Conservation (phyloP, 30 jellyfish, hydroid and myxozoan species). For the Aurelia sp. region DNA sequence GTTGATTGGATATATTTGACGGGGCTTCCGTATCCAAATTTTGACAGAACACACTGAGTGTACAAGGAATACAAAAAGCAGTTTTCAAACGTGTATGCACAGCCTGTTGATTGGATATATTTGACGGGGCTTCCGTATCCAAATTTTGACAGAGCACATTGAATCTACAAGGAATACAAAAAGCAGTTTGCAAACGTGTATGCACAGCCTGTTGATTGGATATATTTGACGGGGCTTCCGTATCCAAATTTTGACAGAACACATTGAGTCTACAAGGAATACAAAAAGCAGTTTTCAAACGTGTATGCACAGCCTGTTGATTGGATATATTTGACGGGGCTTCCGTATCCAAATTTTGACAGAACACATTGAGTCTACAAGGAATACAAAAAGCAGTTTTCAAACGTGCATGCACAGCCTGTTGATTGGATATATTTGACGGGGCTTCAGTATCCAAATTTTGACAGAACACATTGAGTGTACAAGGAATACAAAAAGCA, state of each 20-base stretch:
- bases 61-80: background rate
- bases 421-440: too few species aligned
- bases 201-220: background rate
- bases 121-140: too few species aligned
- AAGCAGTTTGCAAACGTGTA: background rate
- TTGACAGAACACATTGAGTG: background rate
- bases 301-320: background rate
- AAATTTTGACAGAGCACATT: background rate
- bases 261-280: background rate
- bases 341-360: too few species aligned
- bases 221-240: too few species aligned
- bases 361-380: background rate
- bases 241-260: background rate
- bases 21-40: too few species aligned
- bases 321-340: too few species aligned
- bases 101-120: too few species aligned
- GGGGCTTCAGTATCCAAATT: too few species aligned
- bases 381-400: background rate
- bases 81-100: background rate
- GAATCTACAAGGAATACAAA: background rate
- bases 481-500: background rate
- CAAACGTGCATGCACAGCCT: background rate
- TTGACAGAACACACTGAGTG: background rate
- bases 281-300: background rate
- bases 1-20: too few species aligned